Conservation (phyloP, 2,113 vertebrate genomes). For the Oenanthe oenanthe region DNA sequence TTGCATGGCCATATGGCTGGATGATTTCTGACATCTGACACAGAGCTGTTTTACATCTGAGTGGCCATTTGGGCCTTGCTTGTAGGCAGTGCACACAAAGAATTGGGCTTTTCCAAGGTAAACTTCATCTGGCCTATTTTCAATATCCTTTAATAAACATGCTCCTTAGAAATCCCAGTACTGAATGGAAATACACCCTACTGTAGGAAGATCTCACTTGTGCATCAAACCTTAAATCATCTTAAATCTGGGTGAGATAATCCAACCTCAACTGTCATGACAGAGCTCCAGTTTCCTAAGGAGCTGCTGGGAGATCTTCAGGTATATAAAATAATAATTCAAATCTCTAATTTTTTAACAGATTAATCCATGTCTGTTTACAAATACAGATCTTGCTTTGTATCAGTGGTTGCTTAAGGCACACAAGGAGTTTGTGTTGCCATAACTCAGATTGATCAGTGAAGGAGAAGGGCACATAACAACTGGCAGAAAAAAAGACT, state of each 20-base stretch:
- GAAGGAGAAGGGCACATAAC: background rate
- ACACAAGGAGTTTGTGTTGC: fast-evolving
- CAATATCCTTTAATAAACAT: background rate
- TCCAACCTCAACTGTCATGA: background rate
- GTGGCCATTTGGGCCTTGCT: background rate
- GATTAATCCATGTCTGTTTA: background rate
- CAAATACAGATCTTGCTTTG: background rate
- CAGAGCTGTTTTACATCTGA: background rate
- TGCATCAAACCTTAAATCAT: background rate
- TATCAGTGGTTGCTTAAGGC: background rate
- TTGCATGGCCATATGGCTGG: too few species aligned
- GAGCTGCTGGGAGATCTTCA: background rate
- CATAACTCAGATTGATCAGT: background rate
- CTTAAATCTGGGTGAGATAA: background rate
- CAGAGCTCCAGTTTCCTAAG: background rate
- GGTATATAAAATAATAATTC: background rate
- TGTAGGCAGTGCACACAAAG: background rate
- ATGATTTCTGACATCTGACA: background rate
- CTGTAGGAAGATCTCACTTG: background rate
- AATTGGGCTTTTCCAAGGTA: background rate
- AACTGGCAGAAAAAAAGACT: background rate
- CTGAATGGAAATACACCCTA: background rate
- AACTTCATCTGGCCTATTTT: background rate
- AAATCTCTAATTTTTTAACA: background rate
- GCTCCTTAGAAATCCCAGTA: background rate